phyloP scores from a whole-genome alignment of 2,113 vertebrate genomes.

The Pogonocichla stellata region DNA sequence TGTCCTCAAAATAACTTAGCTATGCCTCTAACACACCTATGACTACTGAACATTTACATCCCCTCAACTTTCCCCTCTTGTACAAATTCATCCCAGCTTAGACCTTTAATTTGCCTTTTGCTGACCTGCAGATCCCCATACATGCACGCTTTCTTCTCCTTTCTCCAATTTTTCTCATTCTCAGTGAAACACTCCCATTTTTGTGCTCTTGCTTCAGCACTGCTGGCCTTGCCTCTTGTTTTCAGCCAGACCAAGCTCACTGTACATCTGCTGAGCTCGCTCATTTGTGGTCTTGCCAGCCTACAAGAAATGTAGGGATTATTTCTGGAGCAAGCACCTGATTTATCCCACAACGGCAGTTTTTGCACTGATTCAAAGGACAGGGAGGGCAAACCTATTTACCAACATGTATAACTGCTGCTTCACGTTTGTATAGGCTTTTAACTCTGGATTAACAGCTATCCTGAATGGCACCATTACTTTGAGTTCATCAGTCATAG shows the following conservation, averaged over 20 bases:
- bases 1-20: background rate
- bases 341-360: background rate
- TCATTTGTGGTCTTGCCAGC: background rate
- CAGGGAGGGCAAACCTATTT: background rate
- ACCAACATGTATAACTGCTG: background rate
- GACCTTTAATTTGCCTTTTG: background rate
- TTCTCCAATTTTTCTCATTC: background rate
- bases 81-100: background rate
- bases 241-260: background rate
- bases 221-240: background rate
- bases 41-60: background rate
- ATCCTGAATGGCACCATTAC: background rate
- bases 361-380: background rate
- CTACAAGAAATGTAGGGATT: background rate
- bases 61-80: background rate
- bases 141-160: rapidly evolving
- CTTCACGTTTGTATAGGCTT: background rate
- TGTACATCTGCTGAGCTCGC: background rate
- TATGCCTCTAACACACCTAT: background rate
- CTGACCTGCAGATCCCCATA: background rate
- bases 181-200: background rate
- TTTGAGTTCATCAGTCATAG: background rate
- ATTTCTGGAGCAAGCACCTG: background rate
- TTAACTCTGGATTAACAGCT: background rate
- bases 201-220: background rate